Conservation (phyloP, 2,113 vertebrate species). For the Procavia capensis region DNA sequence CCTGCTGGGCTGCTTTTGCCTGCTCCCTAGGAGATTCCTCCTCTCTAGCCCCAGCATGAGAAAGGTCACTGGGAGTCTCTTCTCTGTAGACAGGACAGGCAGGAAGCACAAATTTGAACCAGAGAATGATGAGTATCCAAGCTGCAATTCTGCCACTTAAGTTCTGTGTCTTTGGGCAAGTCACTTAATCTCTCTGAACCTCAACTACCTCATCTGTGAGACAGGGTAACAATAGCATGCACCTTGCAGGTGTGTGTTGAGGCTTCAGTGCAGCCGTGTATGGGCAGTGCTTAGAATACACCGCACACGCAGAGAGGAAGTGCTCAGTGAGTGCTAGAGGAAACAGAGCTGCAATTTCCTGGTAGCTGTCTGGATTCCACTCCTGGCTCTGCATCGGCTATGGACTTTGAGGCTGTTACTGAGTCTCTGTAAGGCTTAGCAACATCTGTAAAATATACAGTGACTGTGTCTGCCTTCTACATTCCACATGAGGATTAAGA, state of each 20-base stretch:
- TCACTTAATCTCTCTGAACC: background rate
- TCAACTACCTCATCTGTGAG: background rate
- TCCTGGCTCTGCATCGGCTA: background rate
- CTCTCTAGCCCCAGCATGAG: background rate
- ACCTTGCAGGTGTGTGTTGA: background rate
- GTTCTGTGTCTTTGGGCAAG: background rate
- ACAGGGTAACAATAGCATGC: background rate
- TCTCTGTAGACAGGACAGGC: background rate
- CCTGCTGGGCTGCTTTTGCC: background rate
- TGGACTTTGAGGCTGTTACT: background rate
- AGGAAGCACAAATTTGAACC: background rate
- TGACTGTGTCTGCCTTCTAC: background rate
- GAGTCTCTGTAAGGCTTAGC: background rate
- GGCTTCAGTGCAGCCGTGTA: accelerated
- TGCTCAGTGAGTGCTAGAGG: accelerated
- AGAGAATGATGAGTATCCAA: background rate
- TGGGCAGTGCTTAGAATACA: background rate
- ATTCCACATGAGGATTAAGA: accelerated
- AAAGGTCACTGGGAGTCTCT: slow-evolving; percentile 16
- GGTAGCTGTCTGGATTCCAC: background rate
- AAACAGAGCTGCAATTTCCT: background rate
- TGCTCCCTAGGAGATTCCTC: background rate
- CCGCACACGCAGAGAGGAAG: background rate
- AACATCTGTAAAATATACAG: background rate
- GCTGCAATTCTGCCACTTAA: background rate